phyloP scores from a whole-genome alignment of 2,888 invertebrate genomes.

The Seira sanloemensis region DNA sequence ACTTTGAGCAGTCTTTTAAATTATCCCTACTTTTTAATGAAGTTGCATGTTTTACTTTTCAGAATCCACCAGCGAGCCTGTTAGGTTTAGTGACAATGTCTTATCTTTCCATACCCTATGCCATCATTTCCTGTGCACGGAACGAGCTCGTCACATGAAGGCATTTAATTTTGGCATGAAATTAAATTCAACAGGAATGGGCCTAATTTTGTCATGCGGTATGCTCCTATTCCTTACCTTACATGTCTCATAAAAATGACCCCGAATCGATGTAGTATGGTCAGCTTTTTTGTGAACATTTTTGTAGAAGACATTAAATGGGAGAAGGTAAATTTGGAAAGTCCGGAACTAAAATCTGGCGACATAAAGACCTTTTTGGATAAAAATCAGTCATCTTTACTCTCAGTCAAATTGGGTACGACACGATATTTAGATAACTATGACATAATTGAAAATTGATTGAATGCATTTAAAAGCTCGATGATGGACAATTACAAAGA shows the following conservation, averaged over 20 bases:
- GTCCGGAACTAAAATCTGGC: constrained; percentile 30
- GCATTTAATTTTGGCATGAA: constrained; percentile 50
- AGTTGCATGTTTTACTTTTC: background rate
- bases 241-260: no score
- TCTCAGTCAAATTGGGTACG: constrained; percentile 31
- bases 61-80: no score
- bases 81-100: constrained; percentile 50
- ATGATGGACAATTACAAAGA: background rate
- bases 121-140: constrained; percentile 30
- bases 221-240: background rate
- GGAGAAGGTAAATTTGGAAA: constrained; percentile 39
- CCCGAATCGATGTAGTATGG: no score
- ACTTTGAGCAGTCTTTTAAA: background rate
- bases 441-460: background rate
- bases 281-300: background rate
- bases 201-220: constrained; percentile 21
- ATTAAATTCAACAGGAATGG: constrained; percentile 35
- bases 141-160: constrained; percentile 17
- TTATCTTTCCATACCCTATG: constrained; percentile 50
- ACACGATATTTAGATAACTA: no score
- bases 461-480: no score
- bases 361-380: constrained; percentile 27
- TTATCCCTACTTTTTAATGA: background rate
- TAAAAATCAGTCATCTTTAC: constrained; percentile 19
- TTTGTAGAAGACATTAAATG: constrained; percentile 28